phyloP scores from a whole-genome alignment of 2,113 vertebrate species.

The Cebus imitator region DNA sequence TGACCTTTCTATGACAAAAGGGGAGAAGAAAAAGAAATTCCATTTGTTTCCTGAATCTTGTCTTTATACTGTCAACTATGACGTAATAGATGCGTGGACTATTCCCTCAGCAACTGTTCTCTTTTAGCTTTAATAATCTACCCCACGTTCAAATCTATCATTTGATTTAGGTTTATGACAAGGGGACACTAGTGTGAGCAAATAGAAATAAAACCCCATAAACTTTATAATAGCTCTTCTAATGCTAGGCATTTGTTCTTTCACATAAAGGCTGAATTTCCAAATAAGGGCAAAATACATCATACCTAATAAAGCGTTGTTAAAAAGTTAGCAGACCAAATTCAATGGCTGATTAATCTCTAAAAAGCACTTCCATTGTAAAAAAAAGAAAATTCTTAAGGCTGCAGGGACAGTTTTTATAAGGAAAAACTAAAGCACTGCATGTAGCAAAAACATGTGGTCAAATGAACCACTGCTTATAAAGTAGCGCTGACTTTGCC shows the following conservation, averaged over 20 bases:
- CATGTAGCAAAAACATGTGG: not conserved
- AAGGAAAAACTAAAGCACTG: not conserved
- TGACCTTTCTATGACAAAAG: constrained; percentile 87
- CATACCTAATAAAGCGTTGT: constrained; percentile 57
- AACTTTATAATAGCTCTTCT: constrained; percentile 68
- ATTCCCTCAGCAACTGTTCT: constrained; percentile 62
- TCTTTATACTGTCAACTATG: constrained; percentile 83
- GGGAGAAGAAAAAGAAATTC: constrained; percentile 78
- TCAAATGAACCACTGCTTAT: not conserved
- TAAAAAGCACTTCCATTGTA: constrained; percentile 21
- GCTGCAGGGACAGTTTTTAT: constrained; percentile 46
- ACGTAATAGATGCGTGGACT: constrained; percentile 82
- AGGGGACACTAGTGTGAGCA: constrained; percentile 61
- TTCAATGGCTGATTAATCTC: constrained; percentile 45
- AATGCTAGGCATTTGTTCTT: constrained; percentile 65
- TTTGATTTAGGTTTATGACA: constrained; percentile 80
- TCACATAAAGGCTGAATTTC: constrained; percentile 59
- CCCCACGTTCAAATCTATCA: constrained; percentile 73
- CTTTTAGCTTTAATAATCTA: constrained; percentile 83
- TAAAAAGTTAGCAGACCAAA: constrained; percentile 72
- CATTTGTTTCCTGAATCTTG: constrained; percentile 82
- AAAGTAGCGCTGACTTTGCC: not conserved
- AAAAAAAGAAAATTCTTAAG: constrained; percentile 47
- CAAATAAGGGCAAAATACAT: constrained; percentile 69
- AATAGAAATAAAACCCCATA: constrained; percentile 73